Percentiles rank a stretch among this genome's conserved stretches.
Evolutionary conservation across 2,888 invertebrate genomes (phyloP).

Genomic region (Drosophila demipolita): DNA sequence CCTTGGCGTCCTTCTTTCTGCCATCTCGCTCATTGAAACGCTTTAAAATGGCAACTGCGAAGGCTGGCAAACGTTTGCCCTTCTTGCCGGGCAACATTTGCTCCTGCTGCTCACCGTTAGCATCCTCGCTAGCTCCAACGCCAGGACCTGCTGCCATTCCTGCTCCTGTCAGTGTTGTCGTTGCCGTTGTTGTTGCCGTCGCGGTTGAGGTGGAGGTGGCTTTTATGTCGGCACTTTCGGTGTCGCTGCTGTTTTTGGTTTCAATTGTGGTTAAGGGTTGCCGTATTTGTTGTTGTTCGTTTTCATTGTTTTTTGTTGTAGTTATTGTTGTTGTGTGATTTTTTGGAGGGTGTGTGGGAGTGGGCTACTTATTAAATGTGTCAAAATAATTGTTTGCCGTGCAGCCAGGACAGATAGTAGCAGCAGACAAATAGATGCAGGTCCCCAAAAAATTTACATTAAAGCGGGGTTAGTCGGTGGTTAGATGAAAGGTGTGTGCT

Average conservation of each 20-base stretch:
- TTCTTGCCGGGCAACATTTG: conserved; percentile 63
- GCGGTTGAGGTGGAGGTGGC: conserved; percentile 82
- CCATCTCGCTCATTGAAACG: conserved; percentile 81
- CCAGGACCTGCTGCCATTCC: conserved; percentile 10
- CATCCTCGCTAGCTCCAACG: conserved; percentile 37
- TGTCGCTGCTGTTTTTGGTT: conserved; percentile 87
- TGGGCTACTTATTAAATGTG: conserved; percentile 65
- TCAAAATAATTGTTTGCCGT: conserved; percentile 73
- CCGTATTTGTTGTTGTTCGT: conserved; percentile 41
- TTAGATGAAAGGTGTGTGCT: conserved; percentile 32
- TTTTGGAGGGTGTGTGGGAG: conserved; percentile 9
- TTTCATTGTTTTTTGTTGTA: conserved; percentile 19
- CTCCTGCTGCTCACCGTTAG: conserved; percentile 42
- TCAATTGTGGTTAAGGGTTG: conserved; percentile 59
- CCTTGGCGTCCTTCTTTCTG: conserved; percentile 65
- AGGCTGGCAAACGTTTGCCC: conserved; percentile 81
- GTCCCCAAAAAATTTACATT: conserved; percentile 33
- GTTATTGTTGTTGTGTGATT: conserved; percentile 37
- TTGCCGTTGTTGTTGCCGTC: conserved; percentile 74
- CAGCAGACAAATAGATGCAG: conserved; percentile 14
- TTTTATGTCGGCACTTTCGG: conserved; percentile 88
- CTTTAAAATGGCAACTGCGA: conserved; percentile 82
- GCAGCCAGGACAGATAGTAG: conserved; percentile 56
- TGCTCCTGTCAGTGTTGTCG: conserved; percentile 85
- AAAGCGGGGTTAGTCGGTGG: conserved; percentile 50